Percentiles rank a stretch among this genome's conserved stretches.
These are phyloP conservation scores for Miichthys miiuy DNA, from an alignment of 2,797 vertebrate genomes.

Conservation along the genomic window DNA sequence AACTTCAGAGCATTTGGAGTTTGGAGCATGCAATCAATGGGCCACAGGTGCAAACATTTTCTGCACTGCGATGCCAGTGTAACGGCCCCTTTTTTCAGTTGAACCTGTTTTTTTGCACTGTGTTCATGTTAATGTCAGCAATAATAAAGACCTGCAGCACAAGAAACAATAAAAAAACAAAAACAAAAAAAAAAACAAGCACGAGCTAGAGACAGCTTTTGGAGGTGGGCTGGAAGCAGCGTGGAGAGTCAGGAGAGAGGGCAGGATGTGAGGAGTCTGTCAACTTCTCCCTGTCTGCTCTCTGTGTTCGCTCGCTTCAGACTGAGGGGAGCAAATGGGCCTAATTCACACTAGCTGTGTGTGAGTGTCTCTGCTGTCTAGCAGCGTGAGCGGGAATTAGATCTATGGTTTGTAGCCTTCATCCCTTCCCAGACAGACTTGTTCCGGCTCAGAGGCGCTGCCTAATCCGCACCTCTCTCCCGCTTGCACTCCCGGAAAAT, in stretches of 20 bases:
- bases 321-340: conserved; percentile 83
- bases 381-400: conserved; percentile 86
- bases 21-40: conserved; percentile 72
- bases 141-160: conserved; percentile 78
- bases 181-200: conserved; percentile 26
- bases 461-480: conserved; percentile 88
- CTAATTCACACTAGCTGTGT: conserved; percentile 84
- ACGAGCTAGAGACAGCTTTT: conserved; percentile 71
- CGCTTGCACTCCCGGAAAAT: conserved; percentile 86
- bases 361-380: conserved; percentile 82
- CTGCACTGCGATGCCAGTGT: conserved; percentile 52
- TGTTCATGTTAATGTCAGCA: conserved; percentile 81
- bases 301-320: conserved; percentile 70
- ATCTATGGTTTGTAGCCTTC: conserved; percentile 86
- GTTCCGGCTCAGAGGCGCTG: conserved; percentile 88
- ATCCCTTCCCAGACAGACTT: conserved; percentile 88
- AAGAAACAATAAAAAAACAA: conserved; percentile 62
- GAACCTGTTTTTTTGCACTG: conserved; percentile 61
- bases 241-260: conserved; percentile 60
- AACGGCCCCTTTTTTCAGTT: conserved; percentile 57
- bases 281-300: conserved; percentile 79
- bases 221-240: conserved; percentile 67
- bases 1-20: conserved; percentile 67
- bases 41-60: conserved; percentile 80
- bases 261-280: conserved; percentile 82